Percentiles rank a stretch among this genome's conserved stretches.
Conservation (phyloP, 2,113 vertebrate species). For the Malurus elegans region DNA sequence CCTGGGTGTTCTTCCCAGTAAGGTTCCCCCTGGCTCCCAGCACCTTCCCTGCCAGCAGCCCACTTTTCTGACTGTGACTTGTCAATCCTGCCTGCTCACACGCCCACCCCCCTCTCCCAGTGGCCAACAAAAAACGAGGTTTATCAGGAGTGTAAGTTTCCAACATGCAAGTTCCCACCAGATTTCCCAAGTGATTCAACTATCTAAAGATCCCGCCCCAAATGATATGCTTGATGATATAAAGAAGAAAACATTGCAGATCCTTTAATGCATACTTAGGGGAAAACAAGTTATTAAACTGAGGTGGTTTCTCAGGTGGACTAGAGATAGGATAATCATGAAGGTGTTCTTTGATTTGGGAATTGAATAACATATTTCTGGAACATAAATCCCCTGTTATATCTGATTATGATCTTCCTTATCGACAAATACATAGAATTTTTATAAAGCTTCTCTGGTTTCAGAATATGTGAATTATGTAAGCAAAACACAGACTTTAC, state of each 20-base stretch:
- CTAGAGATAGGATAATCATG: neutral
- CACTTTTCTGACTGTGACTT: neutral
- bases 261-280: neutral
- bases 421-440: neutral
- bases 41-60: rapidly evolving
- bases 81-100: rapidly evolving
- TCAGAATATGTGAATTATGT: neutral
- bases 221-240: neutral
- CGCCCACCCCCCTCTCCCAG: rapidly evolving
- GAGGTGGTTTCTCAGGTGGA: neutral
- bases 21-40: rapidly evolving
- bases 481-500: neutral
- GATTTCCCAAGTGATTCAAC: neutral
- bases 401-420: neutral
- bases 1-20: rapidly evolving
- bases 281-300: constrained; percentile 7
- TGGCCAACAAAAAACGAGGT: rapidly evolving
- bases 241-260: neutral
- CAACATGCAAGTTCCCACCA: neutral
- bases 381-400: neutral
- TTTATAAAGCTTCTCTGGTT: neutral
- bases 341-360: neutral
- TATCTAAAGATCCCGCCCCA: neutral
- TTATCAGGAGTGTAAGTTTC: neutral
- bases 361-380: neutral